A percentile compares a stretch with the other conserved stretches of the same genome.
These are phyloP conservation scores for Pterocles gutturalis DNA, from an alignment of 2,113 vertebrate species.

Conservation along the genomic window DNA sequence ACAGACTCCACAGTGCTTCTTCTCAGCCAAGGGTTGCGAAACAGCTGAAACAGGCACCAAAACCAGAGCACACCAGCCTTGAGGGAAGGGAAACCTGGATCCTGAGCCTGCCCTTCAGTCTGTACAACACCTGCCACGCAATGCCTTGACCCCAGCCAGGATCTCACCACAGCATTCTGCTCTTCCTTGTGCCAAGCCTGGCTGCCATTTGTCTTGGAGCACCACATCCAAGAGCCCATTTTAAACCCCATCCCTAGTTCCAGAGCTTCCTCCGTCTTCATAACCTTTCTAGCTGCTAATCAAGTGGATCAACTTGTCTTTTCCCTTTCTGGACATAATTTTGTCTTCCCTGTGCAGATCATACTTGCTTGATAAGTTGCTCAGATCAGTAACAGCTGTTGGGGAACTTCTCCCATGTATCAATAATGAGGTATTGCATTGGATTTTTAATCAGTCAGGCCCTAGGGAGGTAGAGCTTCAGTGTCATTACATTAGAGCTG, in stretches of 20 bases:
- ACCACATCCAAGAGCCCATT: not conserved
- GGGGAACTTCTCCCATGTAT: not conserved
- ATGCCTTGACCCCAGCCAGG: not conserved
- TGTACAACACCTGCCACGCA: not conserved
- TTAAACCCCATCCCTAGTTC: not conserved
- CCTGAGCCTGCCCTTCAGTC: not conserved
- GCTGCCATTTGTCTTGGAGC: not conserved
- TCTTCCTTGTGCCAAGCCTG: not conserved
- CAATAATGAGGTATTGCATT: not conserved
- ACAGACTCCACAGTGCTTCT: not conserved
- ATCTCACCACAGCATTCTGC: not conserved
- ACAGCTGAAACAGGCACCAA: not conserved
- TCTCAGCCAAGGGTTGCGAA: accelerated
- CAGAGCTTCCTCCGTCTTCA: not conserved
- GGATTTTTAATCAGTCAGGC: not conserved
- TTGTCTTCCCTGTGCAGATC: not conserved
- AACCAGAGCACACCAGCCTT: not conserved
- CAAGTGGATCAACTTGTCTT: not conserved
- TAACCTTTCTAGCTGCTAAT: not conserved
- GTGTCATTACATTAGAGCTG: not conserved
- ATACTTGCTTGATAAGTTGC: not conserved
- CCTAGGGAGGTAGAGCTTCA: not conserved
- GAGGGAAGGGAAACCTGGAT: not conserved
- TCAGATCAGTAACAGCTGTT: not conserved
- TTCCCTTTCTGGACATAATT: not conserved